phyloP scores from a whole-genome alignment of 2,113 vertebrate genomes.

The Antennarius striatus region DNA sequence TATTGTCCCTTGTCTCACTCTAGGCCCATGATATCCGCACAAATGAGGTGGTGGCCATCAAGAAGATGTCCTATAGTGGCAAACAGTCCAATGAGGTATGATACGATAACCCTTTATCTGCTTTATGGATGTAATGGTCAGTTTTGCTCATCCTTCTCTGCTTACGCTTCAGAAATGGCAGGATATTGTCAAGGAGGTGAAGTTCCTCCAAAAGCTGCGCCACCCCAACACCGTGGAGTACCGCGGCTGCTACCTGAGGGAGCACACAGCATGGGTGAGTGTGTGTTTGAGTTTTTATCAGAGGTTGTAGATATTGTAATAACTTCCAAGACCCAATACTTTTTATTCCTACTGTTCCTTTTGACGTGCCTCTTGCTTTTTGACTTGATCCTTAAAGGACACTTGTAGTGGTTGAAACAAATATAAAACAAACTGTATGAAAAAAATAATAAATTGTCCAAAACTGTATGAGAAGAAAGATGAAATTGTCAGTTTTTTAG shows the following conservation, averaged over 20 bases:
- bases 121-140: accelerated
- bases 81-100: slow-evolving; percentile 92
- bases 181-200: slow-evolving; percentile 94
- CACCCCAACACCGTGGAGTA: slow-evolving; percentile 95
- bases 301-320: too few relatives aligned
- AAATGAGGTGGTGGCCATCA: slow-evolving; percentile 94
- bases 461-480: too few relatives aligned
- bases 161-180: slow-evolving; percentile 88
- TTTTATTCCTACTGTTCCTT: too few relatives aligned
- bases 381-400: too few relatives aligned
- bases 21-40: slow-evolving; percentile 91
- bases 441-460: too few relatives aligned
- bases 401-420: too few relatives aligned
- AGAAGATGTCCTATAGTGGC: slow-evolving; percentile 94
- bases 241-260: slow-evolving; percentile 91
- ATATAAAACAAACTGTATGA: too few relatives aligned
- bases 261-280: slow-evolving; percentile 93
- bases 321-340: too few relatives aligned
- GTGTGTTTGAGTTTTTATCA: too few relatives aligned
- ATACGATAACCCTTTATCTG: background rate
- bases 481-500: too few relatives aligned
- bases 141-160: background rate
- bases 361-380: too few relatives aligned
- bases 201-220: slow-evolving; percentile 90
- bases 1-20: background rate